Percentiles rank a stretch among this genome's conserved stretches.
phyloP scores from a whole-genome alignment of 2,113 vertebrate species.

The Mirza zaza region DNA sequence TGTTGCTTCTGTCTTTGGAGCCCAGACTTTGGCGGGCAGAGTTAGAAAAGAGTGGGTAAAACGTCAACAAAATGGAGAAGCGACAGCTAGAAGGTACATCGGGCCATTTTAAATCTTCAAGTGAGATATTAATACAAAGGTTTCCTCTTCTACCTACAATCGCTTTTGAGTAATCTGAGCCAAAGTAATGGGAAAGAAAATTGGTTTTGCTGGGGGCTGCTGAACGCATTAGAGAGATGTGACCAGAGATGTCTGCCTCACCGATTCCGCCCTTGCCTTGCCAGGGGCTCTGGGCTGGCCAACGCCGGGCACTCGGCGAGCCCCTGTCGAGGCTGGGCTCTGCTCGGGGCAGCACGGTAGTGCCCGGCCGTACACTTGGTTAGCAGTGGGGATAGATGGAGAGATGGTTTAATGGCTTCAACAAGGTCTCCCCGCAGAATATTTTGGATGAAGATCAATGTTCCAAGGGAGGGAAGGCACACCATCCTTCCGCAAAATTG shows the following conservation, averaged over 20 bases:
- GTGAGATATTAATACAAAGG: neutral
- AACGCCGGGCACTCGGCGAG: accelerated
- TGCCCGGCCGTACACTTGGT: neutral
- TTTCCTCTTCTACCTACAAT: neutral
- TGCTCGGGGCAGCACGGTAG: neutral
- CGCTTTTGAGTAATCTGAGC: neutral
- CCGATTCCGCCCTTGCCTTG: accelerated
- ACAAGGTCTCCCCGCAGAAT: neutral
- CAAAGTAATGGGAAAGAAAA: neutral
- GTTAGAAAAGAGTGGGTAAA: neutral
- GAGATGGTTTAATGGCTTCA: neutral
- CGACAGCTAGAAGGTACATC: neutral
- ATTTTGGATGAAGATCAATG: neutral
- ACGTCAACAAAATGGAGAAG: neutral
- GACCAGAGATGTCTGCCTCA: neutral
- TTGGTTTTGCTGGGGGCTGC: neutral
- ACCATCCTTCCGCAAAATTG: too few species aligned
- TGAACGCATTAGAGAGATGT: neutral
- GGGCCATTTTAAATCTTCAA: neutral
- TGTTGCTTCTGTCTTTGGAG: neutral
- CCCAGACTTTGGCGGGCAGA: neutral
- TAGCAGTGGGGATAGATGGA: neutral
- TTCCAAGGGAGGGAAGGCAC: neutral
- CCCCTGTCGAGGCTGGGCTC: neutral
- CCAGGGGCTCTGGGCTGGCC: neutral